These are phyloP conservation scores for Thymelicus acteon DNA, from an alignment of 2,888 invertebrate species.

Conservation along the genomic window DNA sequence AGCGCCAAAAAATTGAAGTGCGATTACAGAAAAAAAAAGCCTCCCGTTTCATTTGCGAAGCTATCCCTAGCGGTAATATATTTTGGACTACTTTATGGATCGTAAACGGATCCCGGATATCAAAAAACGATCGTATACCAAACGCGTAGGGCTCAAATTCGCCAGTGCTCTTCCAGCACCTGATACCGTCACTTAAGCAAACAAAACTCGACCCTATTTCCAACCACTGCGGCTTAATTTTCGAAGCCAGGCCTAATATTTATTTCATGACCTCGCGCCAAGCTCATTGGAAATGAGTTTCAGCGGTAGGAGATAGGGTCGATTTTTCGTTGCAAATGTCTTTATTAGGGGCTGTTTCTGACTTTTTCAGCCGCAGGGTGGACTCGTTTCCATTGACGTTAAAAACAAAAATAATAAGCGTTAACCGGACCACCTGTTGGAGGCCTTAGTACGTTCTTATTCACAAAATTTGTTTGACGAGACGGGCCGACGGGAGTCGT, in stretches of 20 bases:
- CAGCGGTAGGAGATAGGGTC: slow-evolving; percentile 44
- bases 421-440: slow-evolving; percentile 27
- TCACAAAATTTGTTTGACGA: neutral
- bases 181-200: slow-evolving; percentile 11
- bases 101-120: neutral
- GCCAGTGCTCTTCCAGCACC: neutral
- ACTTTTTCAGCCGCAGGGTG: slow-evolving; percentile 65
- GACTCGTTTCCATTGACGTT: slow-evolving; percentile 60
- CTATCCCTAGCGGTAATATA: slow-evolving; percentile 32
- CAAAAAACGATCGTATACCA: neutral
- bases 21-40: slow-evolving; percentile 30
- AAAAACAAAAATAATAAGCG: slow-evolving; percentile 32
- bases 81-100: slow-evolving; percentile 27
- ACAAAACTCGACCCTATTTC: slow-evolving; percentile 26
- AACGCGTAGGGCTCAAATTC: neutral
- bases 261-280: slow-evolving; percentile 25
- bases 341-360: slow-evolving; percentile 59
- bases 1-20: slow-evolving; percentile 26
- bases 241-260: slow-evolving; percentile 24
- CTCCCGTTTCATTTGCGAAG: slow-evolving; percentile 28
- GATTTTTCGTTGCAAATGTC: slow-evolving; percentile 50
- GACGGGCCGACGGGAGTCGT: no score
- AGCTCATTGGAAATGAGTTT: slow-evolving; percentile 43
- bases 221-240: slow-evolving; percentile 17
- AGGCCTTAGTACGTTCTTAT: slow-evolving; percentile 3